Base-by-base conservation (phyloP, 1,140 invertebrate genomes). In the Tetraneura akinire region DNA sequence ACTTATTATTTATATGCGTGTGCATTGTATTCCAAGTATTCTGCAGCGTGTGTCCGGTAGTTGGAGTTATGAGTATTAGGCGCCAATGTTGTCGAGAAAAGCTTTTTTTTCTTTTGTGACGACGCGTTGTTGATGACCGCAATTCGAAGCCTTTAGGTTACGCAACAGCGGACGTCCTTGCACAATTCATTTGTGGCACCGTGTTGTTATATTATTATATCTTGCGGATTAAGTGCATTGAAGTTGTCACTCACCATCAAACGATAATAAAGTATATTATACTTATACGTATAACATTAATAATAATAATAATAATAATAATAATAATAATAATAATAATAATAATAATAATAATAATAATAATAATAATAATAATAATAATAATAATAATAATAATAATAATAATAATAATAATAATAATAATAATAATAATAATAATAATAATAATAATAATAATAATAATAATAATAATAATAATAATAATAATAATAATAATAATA, bases 41-140 rank as follows among this genome's bases (percentile, higher is more conserved):
- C 68, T 26, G 66, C 14, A 47, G n/a, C 14, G 42, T 53, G 21
- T 10, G 16, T 37, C 32, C 32, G 32, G 32, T 37, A 37, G 45
- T 3, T n/a, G 37, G 3, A 8, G 32, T 37, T 42, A 9, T 29
- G 66, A 8, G n/a, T n/a, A 49, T 49, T 29, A 71, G 68, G 68
- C 68, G 68, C 68, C 47, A 71, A 71, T 51, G n/a, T 51, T n/a
- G 11, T 47, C 42, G 37, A 21, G 16, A 68, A 71, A 51, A 51
- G 47, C 26, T 71, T 71, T 16, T 32, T n/a, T 47, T 23, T n/a
- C 32, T 18, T 10, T 9, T 13, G 10, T 66, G 18, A 14, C 3
- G 5, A 8, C 13, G n/a, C 37, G 11, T 42, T 18, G 29, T 62
- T 11, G 10, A 2, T 29, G 23, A 29, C 5, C 29, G 29, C 29